These are phyloP conservation scores for Brotula barbata DNA, from an alignment of 2,797 vertebrate species.

Conservation along the genomic window DNA sequence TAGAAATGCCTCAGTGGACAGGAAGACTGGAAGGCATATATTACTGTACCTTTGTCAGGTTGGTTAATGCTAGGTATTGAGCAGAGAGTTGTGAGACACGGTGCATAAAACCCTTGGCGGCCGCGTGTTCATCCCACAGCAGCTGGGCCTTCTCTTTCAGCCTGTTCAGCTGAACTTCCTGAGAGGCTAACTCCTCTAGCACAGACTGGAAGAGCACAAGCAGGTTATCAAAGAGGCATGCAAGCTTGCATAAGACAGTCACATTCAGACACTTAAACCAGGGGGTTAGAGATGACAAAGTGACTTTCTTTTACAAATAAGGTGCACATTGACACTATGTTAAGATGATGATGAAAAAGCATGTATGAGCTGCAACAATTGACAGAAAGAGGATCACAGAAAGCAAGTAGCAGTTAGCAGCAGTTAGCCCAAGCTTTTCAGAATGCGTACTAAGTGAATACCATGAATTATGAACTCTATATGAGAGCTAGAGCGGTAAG, in stretches of 20 bases:
- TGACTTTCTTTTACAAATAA: conserved; percentile 9
- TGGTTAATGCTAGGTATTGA: conserved; percentile 93
- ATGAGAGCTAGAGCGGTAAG: conserved; percentile 23
- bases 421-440: conserved; percentile 38
- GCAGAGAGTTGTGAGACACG: conserved; percentile 94
- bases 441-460: conserved; percentile 3
- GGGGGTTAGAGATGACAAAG: conserved; percentile 55
- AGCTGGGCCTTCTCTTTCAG: conserved; percentile 95
- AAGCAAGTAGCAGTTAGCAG: conserved; percentile 23
- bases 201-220: conserved; percentile 92
- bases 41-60: conserved; percentile 92
- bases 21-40: conserved; percentile 75
- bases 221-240: conserved; percentile 83
- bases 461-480: neutral
- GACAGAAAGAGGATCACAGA: conserved; percentile 30
- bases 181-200: conserved; percentile 94
- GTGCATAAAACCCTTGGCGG: conserved; percentile 93
- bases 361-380: conserved; percentile 26
- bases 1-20: conserved; percentile 76
- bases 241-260: conserved; percentile 68
- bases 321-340: conserved; percentile 13
- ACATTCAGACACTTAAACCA: conserved; percentile 51
- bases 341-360: conserved; percentile 18
- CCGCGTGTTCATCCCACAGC: conserved; percentile 90
- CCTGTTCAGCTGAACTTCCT: conserved; percentile 90